Evolutionary conservation across 2,797 vertebrate genomes (phyloP), one percentile per base, ranked within the genome.

Genomic region (Diplodus puntazzo): DNA sequence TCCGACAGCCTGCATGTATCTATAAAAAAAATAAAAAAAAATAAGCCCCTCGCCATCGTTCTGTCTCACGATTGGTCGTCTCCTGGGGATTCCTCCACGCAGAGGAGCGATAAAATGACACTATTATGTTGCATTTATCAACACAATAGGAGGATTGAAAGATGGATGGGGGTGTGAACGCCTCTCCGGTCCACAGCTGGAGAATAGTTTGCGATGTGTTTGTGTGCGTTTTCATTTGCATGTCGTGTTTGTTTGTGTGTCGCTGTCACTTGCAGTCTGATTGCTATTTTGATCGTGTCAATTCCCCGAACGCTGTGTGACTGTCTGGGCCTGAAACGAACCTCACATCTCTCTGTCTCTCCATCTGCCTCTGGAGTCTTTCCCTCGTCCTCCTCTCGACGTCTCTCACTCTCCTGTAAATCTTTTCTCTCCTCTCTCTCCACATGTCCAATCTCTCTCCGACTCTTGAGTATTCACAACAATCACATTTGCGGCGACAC

Each of bases 221-320:
- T 57, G 49, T 55, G 49, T 23, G 21, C 17, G 45, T 46, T 39
- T 70, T 25, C 21, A 68, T 79, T 0, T 71, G 69, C 48, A 48
- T 68, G 55, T 67, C 21, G 69, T 62, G 60, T 73, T 45, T 69
- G 74, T 78, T 62, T 75, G 65, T 73, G 64, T 76, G 69, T 76
- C 17, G 58, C 66, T 77, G 77, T 80, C 80, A 71, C 68, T 73
- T 4, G 49, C 57, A 11, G 63, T 66, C 65, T 86, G 88, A 86
- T 79, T 81, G 82, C 65, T 77, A 46, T 79, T 81, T 83, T 83
- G 74, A 82, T 83, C 68, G 17, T 52, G 78, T 77, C 57, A 18
- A 30, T 25, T 83, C 75, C 73, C 63, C 52, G 49, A 70, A 14
- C 43, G 9, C 46, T 11, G 62, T 42, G 59, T 34, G n/a, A 63